Evolutionary conservation across 37 sponge, comb jelly and placozoan species (phyloP).

Genomic region (Oopsacas minuta): DNA sequence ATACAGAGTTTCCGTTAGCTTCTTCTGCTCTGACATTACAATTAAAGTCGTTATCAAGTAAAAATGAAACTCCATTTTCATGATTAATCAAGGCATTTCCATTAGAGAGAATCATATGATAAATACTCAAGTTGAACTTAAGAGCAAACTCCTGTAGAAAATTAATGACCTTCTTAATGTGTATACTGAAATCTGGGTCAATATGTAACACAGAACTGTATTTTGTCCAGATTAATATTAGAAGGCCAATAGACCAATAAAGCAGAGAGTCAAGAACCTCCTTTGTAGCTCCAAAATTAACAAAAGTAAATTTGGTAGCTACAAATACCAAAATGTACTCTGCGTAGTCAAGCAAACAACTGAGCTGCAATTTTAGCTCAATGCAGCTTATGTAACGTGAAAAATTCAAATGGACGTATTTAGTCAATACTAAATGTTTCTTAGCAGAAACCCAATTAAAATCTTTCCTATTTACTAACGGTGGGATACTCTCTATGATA

Average conservation of each 20-base stretch:
- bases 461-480: not conserved
- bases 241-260: not conserved
- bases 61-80: not conserved
- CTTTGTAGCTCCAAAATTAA: not conserved
- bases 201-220: not conserved
- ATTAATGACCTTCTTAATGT: not conserved
- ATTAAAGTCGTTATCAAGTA: not conserved
- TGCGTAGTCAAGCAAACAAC: not conserved
- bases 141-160: not conserved
- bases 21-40: not conserved
- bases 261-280: not conserved
- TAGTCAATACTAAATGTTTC: not conserved
- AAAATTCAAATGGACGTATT: not conserved
- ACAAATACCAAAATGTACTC: not conserved
- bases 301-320: not conserved
- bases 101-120: not conserved
- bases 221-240: not conserved
- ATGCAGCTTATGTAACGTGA: not conserved
- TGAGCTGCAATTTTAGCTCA: not conserved
- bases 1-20: not conserved
- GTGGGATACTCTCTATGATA: not conserved
- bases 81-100: not conserved
- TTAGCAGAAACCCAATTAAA: not conserved
- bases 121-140: not conserved
- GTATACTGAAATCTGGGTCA: not conserved